Evolutionary conservation across 2,888 invertebrate genomes (phyloP).

Genomic region (Plagiodera versicolora): DNA sequence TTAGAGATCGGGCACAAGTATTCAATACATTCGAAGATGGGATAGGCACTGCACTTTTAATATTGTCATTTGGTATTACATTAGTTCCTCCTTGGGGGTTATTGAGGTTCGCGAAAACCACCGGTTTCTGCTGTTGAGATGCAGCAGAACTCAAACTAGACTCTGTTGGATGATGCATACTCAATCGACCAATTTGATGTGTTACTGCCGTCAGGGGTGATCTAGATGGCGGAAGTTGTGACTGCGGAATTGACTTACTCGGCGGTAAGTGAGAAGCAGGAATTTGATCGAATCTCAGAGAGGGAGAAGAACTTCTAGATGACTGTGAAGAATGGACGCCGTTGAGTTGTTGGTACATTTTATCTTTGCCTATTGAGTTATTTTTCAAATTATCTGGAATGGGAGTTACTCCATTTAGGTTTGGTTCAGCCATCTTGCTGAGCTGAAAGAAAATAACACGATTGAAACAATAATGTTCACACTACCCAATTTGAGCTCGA

Average conservation of each 20-base stretch:
- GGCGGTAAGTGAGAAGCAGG: conserved; percentile 48
- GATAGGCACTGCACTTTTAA: conserved; percentile 17
- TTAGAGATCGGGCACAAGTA: conserved; percentile 5
- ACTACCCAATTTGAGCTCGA: no score
- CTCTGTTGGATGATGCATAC: conserved; percentile 31
- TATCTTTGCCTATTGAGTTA: conserved; percentile 15
- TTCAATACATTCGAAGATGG: neutral
- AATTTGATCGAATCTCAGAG: conserved; percentile 41
- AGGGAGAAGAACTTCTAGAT: conserved; percentile 52
- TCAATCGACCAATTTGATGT: conserved; percentile 41
- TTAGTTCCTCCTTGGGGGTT: neutral
- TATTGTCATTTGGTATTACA: conserved; percentile 6
- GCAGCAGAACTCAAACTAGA: conserved; percentile 25
- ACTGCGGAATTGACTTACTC: conserved; percentile 41
- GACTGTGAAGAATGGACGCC: conserved; percentile 51
- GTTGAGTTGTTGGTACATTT: conserved; percentile 41
- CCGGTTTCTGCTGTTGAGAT: conserved; percentile 16
- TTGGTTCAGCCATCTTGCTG: conserved; percentile 22
- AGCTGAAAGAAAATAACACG: conserved; percentile 14
- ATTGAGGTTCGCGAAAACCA: neutral
- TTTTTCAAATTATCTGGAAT: conserved; percentile 21
- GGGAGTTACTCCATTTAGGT: conserved; percentile 19
- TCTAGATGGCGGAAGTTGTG: conserved; percentile 45
- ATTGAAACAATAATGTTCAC: no score
- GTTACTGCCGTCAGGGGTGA: conserved; percentile 32